Base-by-base conservation (phyloP, 2,797 vertebrate species). In the Moxostoma hubbsi region DNA sequence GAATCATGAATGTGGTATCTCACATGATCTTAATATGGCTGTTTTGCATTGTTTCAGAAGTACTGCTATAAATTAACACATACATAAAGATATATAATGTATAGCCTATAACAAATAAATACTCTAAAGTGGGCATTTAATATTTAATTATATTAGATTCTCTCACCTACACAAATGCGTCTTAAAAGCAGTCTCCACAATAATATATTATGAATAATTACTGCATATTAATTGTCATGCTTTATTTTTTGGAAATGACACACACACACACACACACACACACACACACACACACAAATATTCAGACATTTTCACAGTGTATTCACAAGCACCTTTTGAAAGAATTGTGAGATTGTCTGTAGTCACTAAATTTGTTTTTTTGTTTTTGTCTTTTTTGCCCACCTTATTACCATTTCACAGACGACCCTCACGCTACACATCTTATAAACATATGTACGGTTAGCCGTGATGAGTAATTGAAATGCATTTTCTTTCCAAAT, bases 371-470 rank as follows among this genome's bases (percentile, higher is more conserved):
- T 85, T 91, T 89, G 5, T 58, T 80, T 81, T 77, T 2, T 24
- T 24, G 24, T 82, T 82, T n/a, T 81, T 64, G 55, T 61, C 15
- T 76, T 73, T 86, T 88, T 85, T 82, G 84, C 7, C 82, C 50
- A 24, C 24, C 87, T 74, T 77, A 92, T 94, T 93, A 89, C 84
- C 91, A 93, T 94, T 94, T 94, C 90, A 94, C 90, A 92, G 86
- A 90, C 89, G 90, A 93, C 90, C 91, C 85, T 53, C 89, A 88
- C 84, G 86, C 90, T 16, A 65, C 89, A 88, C 92, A 90, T 92
- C 92, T 93, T 91, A 91, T 80, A 90, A 89, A 92, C 92, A 92
- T 93, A 90, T 93, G 92, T 91, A 91, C 89, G 81, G 45, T 81
- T 84, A 90, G 86, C 87, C 80, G 83, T 87, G 88, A 89, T 90